Conservation (phyloP, 1,140 invertebrate species). For the Uloborus diversus region DNA sequence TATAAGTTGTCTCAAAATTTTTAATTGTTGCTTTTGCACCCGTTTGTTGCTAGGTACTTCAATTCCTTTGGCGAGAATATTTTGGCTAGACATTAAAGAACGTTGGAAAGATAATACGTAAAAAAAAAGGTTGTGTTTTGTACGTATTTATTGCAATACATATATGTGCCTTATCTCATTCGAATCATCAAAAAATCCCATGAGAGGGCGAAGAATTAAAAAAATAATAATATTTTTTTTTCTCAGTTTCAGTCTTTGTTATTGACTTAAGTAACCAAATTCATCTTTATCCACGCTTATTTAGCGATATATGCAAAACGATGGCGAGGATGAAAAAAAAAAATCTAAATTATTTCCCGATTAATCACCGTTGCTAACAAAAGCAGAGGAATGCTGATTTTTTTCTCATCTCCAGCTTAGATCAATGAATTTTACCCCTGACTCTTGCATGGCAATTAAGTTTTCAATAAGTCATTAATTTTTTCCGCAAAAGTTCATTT, state of each 20-base stretch:
- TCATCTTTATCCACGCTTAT: slow-evolving; percentile 28
- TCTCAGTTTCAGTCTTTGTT: background rate
- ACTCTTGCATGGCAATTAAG: slow-evolving; percentile 54
- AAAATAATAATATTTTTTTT: too few relatives aligned
- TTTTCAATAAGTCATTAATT: slow-evolving; percentile 57
- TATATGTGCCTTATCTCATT: too few relatives aligned
- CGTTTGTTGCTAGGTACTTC: too few relatives aligned
- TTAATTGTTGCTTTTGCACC: too few relatives aligned
- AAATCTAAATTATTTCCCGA: slow-evolving; percentile 52
- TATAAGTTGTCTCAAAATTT: too few relatives aligned
- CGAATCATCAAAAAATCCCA: too few relatives aligned
- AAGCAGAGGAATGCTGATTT: slow-evolving; percentile 39
- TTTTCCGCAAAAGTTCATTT: slow-evolving; percentile 34
- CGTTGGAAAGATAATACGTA: too few relatives aligned
- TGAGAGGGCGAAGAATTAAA: too few relatives aligned
- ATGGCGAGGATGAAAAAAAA: slow-evolving; percentile 14
- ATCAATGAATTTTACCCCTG: slow-evolving; percentile 55
- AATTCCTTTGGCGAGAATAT: too few relatives aligned
- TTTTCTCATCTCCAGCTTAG: slow-evolving; percentile 11
- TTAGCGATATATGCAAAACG: slow-evolving; percentile 46
- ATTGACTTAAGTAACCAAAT: background rate
- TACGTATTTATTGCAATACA: too few relatives aligned
- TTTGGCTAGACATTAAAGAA: too few relatives aligned
- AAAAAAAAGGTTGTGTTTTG: too few relatives aligned
- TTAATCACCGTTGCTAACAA: slow-evolving; percentile 51